Evolutionary conservation across 1,140 invertebrate genomes (phyloP), one percentile per base, ranked within the genome.

Genomic region (Ostrea denselamellosa): DNA sequence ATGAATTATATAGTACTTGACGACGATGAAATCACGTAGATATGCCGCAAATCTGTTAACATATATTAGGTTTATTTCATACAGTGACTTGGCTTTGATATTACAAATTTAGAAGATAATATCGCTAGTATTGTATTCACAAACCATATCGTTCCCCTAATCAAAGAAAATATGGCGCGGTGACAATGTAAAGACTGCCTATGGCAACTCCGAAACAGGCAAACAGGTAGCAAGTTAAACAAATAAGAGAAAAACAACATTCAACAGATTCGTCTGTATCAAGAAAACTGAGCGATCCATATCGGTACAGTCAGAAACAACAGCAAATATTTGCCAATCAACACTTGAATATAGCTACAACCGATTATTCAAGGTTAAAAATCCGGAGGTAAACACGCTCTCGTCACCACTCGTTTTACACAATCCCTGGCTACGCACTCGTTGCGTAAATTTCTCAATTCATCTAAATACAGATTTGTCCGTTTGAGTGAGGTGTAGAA

Each of bases 161-260:
- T 71, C 68, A 28, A 25, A 25, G 25, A 34, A 9, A 71, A 71
- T 71, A 71, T 34, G 68, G 28, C 22, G 14, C 25, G 68, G 28
- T 25, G 17, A 44, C 22, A 25, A 28, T 12, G 22, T 22, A 34
- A 22, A 34, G 28, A 71, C 22, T 12, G 25, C 68, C 68, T 5
- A 25, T 8, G 12, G 68, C 22, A 12, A 9, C 68, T 25, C 68
- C 22, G 25, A 34, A 71, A 14, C 22, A 71, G 9, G 68, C 68
- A 28, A 71, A 71, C 68, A 71, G 28, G 28, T 14, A 71, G 68
- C 68, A 71, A 34, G 68, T 71, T 71, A 71, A 71, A 28, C 28
- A 71, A 71, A 71, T 71, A 71, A 71, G 12, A 71, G 22, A 71
- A 71, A 71, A 71, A 28, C 25, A 71, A 71, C 68, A 71, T 14